phyloP scores from a whole-genome alignment of 1,140 invertebrate genomes.

The Pseudomyrmex dendroicus region DNA sequence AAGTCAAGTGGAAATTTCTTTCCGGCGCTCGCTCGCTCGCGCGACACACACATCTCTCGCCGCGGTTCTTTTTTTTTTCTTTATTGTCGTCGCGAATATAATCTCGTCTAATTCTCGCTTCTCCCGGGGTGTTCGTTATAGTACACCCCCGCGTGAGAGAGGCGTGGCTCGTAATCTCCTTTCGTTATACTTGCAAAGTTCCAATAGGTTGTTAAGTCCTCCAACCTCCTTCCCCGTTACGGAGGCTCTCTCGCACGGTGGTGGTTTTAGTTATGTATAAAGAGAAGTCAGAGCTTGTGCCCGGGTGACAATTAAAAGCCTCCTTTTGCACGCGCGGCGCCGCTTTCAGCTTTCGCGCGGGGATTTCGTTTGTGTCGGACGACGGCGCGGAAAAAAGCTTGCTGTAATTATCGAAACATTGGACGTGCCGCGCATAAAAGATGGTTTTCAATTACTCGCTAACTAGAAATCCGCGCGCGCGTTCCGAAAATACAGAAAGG shows the following conservation, averaged over 20 bases:
- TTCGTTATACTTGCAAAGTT: slow-evolving; percentile 27
- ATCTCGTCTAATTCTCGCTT: background rate
- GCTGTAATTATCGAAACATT: slow-evolving; percentile 58
- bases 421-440: slow-evolving; percentile 56
- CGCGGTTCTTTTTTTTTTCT: background rate
- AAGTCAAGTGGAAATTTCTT: slow-evolving; percentile 43
- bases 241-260: background rate
- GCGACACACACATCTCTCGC: background rate
- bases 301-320: slow-evolving; percentile 48
- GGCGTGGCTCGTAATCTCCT: slow-evolving; percentile 30
- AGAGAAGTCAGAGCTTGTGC: slow-evolving; percentile 32
- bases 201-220: slow-evolving; percentile 39
- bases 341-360: slow-evolving; percentile 13
- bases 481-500: slow-evolving; percentile 27
- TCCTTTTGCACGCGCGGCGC: slow-evolving; percentile 40
- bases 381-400: slow-evolving; percentile 36
- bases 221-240: background rate
- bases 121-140: slow-evolving; percentile 5
- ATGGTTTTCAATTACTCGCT: slow-evolving; percentile 56
- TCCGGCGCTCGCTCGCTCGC: background rate
- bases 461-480: slow-evolving; percentile 49
- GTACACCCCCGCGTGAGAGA: background rate
- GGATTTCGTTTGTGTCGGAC: slow-evolving; percentile 44
- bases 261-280: slow-evolving; percentile 25
- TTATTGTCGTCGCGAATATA: slow-evolving; percentile 4